A percentile compares a stretch with the other conserved stretches of the same genome.
These are phyloP conservation scores for Pionites leucogaster DNA, from an alignment of 2,113 vertebrate genomes.

Conservation along the genomic window DNA sequence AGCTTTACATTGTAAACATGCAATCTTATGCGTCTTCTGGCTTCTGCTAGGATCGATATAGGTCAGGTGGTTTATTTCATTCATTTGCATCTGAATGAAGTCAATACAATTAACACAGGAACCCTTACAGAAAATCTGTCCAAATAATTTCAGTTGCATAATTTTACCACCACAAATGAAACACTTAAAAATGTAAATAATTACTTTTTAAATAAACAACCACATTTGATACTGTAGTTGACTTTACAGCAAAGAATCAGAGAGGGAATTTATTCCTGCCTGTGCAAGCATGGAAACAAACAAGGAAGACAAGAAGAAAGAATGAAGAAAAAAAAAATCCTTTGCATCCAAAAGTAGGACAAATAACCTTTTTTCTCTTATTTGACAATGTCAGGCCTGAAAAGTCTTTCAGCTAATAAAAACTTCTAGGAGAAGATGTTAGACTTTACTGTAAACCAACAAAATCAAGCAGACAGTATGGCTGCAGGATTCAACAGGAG, in stretches of 20 bases:
- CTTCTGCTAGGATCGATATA: background rate
- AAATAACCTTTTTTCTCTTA: background rate
- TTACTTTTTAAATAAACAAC: background rate
- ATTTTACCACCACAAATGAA: background rate
- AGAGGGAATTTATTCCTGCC: background rate
- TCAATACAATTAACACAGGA: background rate
- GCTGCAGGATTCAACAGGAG: background rate
- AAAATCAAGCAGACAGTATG: background rate
- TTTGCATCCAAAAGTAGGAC: background rate
- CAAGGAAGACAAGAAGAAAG: background rate
- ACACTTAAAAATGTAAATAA: background rate
- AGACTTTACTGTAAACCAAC: background rate
- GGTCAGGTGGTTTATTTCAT: background rate
- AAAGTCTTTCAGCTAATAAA: background rate
- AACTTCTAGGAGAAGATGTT: background rate
- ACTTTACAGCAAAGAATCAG: background rate
- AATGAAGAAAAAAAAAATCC: rapidly evolving
- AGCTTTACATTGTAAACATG: background rate
- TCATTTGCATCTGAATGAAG: slow-evolving; percentile 32
- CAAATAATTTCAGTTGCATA: slow-evolving; percentile 5
- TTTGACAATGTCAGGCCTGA: background rate
- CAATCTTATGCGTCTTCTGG: background rate
- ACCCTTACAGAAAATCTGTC: background rate
- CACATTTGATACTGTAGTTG: background rate
- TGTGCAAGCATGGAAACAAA: background rate